These are phyloP conservation scores for Macrophya annulata DNA, from an alignment of 2,888 invertebrate genomes.

Conservation along the genomic window DNA sequence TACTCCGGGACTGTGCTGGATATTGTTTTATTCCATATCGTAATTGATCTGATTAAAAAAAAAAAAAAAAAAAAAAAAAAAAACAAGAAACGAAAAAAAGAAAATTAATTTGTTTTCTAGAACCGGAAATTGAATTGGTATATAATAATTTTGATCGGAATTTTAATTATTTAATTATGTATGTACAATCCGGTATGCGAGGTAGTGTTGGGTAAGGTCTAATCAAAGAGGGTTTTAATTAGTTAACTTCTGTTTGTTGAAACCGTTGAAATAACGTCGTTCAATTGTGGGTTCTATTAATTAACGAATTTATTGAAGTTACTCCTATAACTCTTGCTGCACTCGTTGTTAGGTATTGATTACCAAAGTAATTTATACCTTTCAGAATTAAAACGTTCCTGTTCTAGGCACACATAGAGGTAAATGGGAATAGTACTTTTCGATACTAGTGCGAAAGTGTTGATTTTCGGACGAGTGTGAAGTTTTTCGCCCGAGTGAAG, in stretches of 20 bases:
- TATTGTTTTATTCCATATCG: neutral
- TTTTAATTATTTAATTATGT: neutral
- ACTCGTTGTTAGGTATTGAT: constrained; percentile 6
- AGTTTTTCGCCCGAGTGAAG: no score
- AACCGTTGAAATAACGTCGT: neutral
- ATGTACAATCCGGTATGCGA: neutral
- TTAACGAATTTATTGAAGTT: constrained; percentile 29
- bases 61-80: neutral
- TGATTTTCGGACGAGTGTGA: no score
- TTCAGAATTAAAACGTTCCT: neutral
- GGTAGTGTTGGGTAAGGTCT: neutral
- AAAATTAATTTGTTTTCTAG: neutral
- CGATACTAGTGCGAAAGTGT: no score
- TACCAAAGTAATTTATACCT: constrained; percentile 13
- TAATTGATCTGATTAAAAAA: neutral
- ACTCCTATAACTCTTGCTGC: neutral
- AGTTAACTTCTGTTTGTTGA: neutral
- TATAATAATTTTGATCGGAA: neutral
- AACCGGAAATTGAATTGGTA: neutral
- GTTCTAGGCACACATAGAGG: neutral
- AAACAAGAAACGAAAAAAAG: neutral
- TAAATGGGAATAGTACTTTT: neutral
- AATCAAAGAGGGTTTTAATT: constrained; percentile 14
- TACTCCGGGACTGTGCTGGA: neutral
- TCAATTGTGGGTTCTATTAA: constrained; percentile 29